These are phyloP conservation scores for Lagenorhynchus albirostris DNA, from an alignment of 2,113 vertebrate species.

Conservation along the genomic window DNA sequence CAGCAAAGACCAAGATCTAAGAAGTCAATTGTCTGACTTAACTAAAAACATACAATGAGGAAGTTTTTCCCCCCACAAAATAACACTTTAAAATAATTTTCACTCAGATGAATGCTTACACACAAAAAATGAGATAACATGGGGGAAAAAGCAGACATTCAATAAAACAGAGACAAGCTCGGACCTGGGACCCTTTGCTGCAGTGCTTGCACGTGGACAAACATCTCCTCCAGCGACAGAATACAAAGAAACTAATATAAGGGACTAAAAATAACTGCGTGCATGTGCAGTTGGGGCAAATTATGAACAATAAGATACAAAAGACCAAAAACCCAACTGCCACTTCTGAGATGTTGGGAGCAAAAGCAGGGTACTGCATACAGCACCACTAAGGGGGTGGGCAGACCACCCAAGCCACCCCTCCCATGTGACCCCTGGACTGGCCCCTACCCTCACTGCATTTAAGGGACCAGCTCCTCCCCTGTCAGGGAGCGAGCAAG, in stretches of 20 bases:
- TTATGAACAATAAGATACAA: not conserved
- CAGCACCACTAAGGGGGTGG: not conserved
- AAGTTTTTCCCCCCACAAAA: not conserved
- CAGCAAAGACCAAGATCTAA: not conserved
- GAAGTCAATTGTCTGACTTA: not conserved
- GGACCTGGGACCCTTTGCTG: not conserved
- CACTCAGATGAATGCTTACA: not conserved
- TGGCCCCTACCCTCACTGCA: not conserved
- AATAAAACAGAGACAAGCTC: not conserved
- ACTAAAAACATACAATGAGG: not conserved
- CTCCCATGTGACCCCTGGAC: not conserved
- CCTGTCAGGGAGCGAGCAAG: not conserved
- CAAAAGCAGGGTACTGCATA: not conserved
- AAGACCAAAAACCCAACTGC: not conserved
- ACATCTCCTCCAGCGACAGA: not conserved
- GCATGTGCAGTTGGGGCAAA: not conserved
- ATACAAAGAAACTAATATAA: not conserved
- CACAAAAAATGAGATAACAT: not conserved
- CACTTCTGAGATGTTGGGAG: not conserved
- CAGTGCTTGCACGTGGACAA: not conserved
- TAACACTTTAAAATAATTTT: conserved; percentile 24
- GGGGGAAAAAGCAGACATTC: not conserved
- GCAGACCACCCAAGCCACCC: not conserved
- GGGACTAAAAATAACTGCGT: not conserved
- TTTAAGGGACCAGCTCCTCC: not conserved